These are phyloP conservation scores for Megaceryle maxima DNA, from an alignment of 2,113 vertebrate genomes.

Conservation along the genomic window DNA sequence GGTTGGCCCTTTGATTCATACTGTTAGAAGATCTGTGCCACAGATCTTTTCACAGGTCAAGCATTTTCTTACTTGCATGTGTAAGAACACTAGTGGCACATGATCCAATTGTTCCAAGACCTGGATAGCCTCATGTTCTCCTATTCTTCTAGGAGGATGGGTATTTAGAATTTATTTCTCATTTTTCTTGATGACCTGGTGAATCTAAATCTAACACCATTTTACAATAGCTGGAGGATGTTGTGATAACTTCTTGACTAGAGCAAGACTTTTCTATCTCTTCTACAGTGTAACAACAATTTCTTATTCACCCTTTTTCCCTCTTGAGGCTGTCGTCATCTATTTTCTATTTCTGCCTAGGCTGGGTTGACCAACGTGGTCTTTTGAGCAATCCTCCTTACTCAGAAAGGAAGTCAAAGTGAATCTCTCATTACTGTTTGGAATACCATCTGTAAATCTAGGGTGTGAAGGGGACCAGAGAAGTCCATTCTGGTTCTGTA, in stretches of 20 bases:
- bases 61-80: not conserved
- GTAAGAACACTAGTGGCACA: not conserved
- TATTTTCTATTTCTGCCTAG: not conserved
- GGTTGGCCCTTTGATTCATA: not conserved
- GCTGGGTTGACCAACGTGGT: not conserved
- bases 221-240: not conserved
- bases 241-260: not conserved
- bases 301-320: not conserved
- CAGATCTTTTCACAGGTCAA: not conserved
- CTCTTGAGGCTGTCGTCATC: not conserved
- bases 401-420: not conserved
- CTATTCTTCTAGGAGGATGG: not conserved
- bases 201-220: not conserved
- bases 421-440: not conserved
- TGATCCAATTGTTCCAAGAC: not conserved
- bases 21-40: not conserved
- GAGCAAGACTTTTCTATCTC: not conserved
- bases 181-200: not conserved
- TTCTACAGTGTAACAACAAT: not conserved
- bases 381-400: not conserved
- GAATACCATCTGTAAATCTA: not conserved
- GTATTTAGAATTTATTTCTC: not conserved
- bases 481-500: not conserved
- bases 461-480: not conserved
- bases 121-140: not conserved